These are phyloP conservation scores for Gobionotothen gibberifrons DNA, from an alignment of 2,797 vertebrate genomes.

Conservation along the genomic window DNA sequence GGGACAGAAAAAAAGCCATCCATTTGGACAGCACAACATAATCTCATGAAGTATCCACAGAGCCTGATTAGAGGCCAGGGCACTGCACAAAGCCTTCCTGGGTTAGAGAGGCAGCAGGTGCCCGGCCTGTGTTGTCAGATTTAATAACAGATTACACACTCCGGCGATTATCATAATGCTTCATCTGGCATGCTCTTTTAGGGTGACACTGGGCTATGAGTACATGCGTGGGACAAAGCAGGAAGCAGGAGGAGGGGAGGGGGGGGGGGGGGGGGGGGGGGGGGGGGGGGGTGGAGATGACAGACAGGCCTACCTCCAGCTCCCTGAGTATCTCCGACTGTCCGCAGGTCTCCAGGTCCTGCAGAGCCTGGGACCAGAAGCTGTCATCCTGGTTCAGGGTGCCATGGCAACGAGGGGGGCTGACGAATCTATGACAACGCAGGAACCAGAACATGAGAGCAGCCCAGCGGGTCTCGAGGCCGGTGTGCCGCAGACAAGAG, in stretches of 20 bases:
- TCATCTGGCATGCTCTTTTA: constrained; percentile 65
- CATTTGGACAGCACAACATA: not conserved
- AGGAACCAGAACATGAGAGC: constrained; percentile 94
- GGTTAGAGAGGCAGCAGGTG: constrained; percentile 62
- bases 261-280: not conserved
- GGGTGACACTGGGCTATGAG: constrained; percentile 75
- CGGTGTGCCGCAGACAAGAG: constrained; percentile 67
- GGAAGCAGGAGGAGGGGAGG: constrained; percentile 10
- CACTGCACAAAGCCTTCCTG: constrained; percentile 23
- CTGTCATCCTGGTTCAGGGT: constrained; percentile 90
- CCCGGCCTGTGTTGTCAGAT: constrained; percentile 64
- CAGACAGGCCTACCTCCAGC: constrained; percentile 90
- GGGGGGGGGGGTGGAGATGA: not conserved
- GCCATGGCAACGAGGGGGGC: constrained; percentile 89
- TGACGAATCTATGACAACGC: constrained; percentile 95
- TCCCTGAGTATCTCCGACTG: constrained; percentile 98
- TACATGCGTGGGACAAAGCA: constrained; percentile 69
- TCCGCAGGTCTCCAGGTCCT: constrained; percentile 98
- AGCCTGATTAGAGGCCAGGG: constrained; percentile 40
- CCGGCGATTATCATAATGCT: constrained; percentile 74
- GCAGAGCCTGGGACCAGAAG: constrained; percentile 97
- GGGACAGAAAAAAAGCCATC: not conserved
- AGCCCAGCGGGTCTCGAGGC: constrained; percentile 68
- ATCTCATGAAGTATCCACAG: constrained; percentile 16
- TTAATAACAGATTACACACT: constrained; percentile 76